phyloP scores from a whole-genome alignment of 1,140 invertebrate genomes.

The Bilobella aurantiaca region DNA sequence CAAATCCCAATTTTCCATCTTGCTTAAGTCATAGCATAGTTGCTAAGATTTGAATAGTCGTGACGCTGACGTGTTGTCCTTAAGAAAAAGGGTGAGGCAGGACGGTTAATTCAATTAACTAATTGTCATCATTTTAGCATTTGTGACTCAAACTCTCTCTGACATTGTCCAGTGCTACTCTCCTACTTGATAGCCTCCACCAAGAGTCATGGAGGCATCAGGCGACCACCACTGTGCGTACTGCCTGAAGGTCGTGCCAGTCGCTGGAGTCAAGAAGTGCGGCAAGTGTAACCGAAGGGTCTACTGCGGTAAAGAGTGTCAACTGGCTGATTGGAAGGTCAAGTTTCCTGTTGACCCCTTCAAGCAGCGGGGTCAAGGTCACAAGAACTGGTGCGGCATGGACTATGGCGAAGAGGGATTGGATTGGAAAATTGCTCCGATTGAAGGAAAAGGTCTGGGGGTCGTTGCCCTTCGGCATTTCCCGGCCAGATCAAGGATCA shows the following conservation, averaged over 20 bases:
- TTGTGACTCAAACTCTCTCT: no score
- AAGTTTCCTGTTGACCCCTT: not conserved
- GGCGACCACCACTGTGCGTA: not conserved
- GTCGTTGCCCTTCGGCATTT: constrained; percentile 6
- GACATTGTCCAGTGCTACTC: no score
- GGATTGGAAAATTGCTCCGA: constrained; percentile 4
- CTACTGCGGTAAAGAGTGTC: constrained; percentile 10
- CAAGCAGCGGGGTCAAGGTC: not conserved
- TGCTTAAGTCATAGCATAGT: no score
- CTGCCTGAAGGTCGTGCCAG: not conserved
- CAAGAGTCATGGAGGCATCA: no score
- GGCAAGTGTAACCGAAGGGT: constrained; percentile 10
- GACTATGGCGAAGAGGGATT: constrained; percentile 11
- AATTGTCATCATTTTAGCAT: no score
- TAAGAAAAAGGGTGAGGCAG: no score
- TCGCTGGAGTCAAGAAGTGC: not conserved
- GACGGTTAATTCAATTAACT: no score
- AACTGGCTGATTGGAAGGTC: not conserved
- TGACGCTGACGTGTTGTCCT: no score
- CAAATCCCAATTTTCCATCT: no score
- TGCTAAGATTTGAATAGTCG: no score
- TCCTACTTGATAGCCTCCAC: no score
- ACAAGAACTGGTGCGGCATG: constrained; percentile 13
- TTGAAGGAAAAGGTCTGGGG: constrained; percentile 10
- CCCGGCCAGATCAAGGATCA: not conserved